Percentiles rank a stretch among this genome's conserved stretches.
Conservation (phyloP, 2,888 invertebrate genomes). For the Hedychridium roseum region DNA sequence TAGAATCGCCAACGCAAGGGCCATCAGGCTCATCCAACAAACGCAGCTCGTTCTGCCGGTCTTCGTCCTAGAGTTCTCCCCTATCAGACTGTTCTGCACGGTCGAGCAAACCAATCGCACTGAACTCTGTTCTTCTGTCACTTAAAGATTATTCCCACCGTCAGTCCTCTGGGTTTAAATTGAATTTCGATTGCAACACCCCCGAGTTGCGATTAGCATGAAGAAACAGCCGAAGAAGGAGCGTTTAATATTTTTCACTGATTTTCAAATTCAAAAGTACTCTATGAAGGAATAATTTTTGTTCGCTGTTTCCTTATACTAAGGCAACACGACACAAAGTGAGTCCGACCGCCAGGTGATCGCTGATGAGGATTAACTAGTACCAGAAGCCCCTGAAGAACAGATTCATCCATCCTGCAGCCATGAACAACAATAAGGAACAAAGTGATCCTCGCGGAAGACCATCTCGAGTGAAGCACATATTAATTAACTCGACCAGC, state of each 20-base stretch:
- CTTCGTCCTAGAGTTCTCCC: constrained; percentile 52
- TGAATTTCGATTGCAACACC: constrained; percentile 15
- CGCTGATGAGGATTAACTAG: constrained; percentile 34
- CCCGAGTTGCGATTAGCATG: constrained; percentile 39
- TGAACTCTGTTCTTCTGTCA: constrained; percentile 50
- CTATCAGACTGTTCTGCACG: constrained; percentile 50
- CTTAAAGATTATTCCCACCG: constrained; percentile 52
- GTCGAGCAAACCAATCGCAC: constrained; percentile 50
- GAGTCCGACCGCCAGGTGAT: too few species aligned
- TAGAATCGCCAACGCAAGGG: constrained; percentile 55
- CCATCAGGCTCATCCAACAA: constrained; percentile 55
- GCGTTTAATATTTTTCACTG: constrained; percentile 2
- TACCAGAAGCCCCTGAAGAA: constrained; percentile 48
- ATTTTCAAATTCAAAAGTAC: neutral
- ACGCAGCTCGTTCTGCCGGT: constrained; percentile 48
- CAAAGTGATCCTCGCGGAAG: constrained; percentile 3
- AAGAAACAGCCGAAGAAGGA: constrained; percentile 23
- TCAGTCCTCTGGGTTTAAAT: constrained; percentile 33
- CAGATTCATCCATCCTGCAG: constrained; percentile 26
- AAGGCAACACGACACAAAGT: constrained; percentile 1
- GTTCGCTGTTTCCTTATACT: constrained; percentile 15
- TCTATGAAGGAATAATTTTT: neutral
- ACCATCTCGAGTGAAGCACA: constrained; percentile 30
- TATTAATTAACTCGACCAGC: constrained; percentile 30
- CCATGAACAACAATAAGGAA: constrained; percentile 31